Evolutionary conservation across 2,888 invertebrate species (phyloP), one percentile per base, ranked within the genome.

Genomic region (Fabriciana adippe): DNA sequence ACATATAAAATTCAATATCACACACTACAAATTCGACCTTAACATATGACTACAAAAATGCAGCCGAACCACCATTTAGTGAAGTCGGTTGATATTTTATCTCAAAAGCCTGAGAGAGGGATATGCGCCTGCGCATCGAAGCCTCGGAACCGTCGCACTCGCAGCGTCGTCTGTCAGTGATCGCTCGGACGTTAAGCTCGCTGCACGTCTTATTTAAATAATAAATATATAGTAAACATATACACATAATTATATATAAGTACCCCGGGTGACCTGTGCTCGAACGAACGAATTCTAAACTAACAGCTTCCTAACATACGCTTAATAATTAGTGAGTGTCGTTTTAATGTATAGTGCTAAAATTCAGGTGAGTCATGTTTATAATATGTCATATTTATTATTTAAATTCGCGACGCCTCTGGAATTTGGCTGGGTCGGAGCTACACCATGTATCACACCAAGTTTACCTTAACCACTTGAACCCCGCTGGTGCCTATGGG

Each of bases 181-280:
- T 85, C 90, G 87, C 89, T 84, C 90, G 89, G 87, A 82, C 86
- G 82, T 80, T 82, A 73, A 77, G 76, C 79, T 85, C 81, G 81
- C 76, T 79, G 78, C 82, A 86, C 87, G 85, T 75, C 66, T 66
- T 66, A 64, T 62, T 76, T 74, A 75, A 79, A 79, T 81, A 78
- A 78, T 78, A 76, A 80, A 76, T 80, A 79, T 76, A 81, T 77
- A 78, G 75, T 41, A 41, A 41, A 41, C 77, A 80, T 76, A 79
- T 77, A 79, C 80, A 78, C 76, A 57, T 31, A 59, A 51, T 15
- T 15, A 35, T 61, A 61, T 18, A 16, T 16, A 51, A 61, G 35
- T 87, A 88, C 88, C 89, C 86, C 85, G 82, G 83, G 88, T 88
- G 88, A 89, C 89, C 89, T 85, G 84, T 86, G 84, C 81, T 79